A percentile compares a stretch with the other conserved stretches of the same genome.
phyloP scores from a whole-genome alignment of 2,888 invertebrate species.

The Girardia tigrina region DNA sequence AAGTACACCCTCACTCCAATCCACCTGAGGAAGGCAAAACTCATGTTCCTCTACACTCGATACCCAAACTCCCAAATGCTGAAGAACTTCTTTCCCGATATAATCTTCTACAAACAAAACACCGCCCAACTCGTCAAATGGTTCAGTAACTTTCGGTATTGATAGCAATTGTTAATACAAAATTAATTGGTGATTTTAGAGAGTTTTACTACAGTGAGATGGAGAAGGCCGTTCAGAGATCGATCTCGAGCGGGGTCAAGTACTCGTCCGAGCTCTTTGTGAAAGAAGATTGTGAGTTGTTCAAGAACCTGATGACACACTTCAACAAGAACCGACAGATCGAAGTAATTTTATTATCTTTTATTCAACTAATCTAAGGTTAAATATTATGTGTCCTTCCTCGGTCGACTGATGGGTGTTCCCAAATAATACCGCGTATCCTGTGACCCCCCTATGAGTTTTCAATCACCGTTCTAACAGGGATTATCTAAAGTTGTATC shows the following conservation, averaged over 20 bases:
- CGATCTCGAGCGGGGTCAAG: conserved; percentile 61
- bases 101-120: conserved; percentile 99
- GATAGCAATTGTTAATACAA: background rate
- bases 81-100: conserved; percentile 99
- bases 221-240: conserved; percentile 98
- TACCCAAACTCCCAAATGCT: conserved; percentile 96
- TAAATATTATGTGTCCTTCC: too few relatives aligned
- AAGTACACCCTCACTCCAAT: conserved; percentile 78
- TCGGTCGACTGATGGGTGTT: too few relatives aligned
- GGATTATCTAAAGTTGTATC: too few relatives aligned
- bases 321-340: conserved; percentile 51
- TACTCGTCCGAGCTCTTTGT: conserved; percentile 81
- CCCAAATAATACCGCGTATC: too few relatives aligned
- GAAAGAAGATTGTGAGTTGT: conserved; percentile 84
- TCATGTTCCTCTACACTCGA: conserved; percentile 99
- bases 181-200: conserved; percentile 53
- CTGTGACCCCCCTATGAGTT: too few relatives aligned
- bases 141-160: conserved; percentile 99
- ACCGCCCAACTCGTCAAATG: conserved; percentile 99
- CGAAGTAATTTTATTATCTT: conserved; percentile 42
- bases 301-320: conserved; percentile 89
- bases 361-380: conserved; percentile 26
- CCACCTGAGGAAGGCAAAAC: conserved; percentile 98
- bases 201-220: conserved; percentile 99
- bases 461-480: too few relatives aligned